Evolutionary conservation across 2,797 vertebrate species (phyloP), one percentile per base, ranked within the genome.

Genomic region (Galaxias olidus): DNA sequence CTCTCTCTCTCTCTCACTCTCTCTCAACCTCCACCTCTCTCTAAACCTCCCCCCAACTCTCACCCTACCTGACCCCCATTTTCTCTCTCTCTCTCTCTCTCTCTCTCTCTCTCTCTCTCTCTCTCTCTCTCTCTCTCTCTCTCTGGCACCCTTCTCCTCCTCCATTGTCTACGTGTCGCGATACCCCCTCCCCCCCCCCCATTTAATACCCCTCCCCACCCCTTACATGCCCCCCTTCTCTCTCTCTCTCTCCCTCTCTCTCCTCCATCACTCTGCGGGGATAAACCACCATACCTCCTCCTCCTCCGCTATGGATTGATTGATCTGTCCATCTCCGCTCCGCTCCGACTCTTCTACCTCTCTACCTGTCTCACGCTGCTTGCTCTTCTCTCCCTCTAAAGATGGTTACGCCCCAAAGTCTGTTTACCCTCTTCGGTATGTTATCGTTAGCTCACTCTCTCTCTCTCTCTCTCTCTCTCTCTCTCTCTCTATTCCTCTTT

Each of bases 341-440:
- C 96, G 94, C 96, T 95, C 95, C 95, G 94, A 96, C 95, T 98
- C 95, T 96, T 94, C 96, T 88, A 86, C 86, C 84, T 97, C 95
- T 98, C 96, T 97, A 95, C 95, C 96, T 98, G 96, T 98, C 95
- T 97, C 95, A 96, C 93, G 96, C 96, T 97, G 96, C 97, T 98
- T 98, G 95, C 94, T 96, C 94, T 94, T 96, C 94, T 97, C 95
- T 96, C 95, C 95, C 95, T 96, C 95, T 98, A 98, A 97, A 98
- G 96, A 98, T 97, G 96, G 96, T 98, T 95, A 97, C 96, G 96
- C 97, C 97, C 94, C 97, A 98, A 96, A 98, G 96, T 98, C 95
- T 98, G 93, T 98, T 99, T 98, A 98, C 96, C 95, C 96, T 99
- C 95, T 99, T 98, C 96, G 96, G 96, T 98, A 98, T 98, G 96